Percentiles rank a stretch among this genome's conserved stretches.
These are phyloP conservation scores for Tetramorium bicarinatum DNA, from an alignment of 2,888 invertebrate species.

Conservation along the genomic window DNA sequence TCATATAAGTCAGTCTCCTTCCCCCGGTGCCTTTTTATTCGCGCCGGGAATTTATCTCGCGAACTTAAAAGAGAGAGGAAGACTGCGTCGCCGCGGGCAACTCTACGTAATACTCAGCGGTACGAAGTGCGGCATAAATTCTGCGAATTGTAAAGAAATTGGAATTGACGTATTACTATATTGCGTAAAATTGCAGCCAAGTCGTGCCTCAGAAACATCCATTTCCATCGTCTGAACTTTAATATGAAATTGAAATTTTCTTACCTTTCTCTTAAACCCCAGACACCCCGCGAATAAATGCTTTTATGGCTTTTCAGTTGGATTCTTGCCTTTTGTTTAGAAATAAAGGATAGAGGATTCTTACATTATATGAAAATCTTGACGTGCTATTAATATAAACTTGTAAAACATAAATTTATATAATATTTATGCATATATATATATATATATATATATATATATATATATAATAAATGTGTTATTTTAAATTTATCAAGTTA, in stretches of 20 bases:
- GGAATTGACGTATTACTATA: conserved; percentile 38
- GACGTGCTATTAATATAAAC: no score
- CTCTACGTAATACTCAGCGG: conserved; percentile 22
- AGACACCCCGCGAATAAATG: no score
- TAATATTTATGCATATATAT: no score
- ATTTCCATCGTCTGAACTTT: not conserved
- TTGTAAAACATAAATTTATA: no score
- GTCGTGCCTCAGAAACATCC: not conserved
- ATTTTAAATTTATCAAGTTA: no score
- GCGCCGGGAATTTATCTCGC: conserved; percentile 40
- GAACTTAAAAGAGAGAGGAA: conserved; percentile 43
- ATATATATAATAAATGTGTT: no score
- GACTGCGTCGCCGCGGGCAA: conserved; percentile 28
- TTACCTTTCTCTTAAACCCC: not conserved
- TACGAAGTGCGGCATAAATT: conserved; percentile 43
- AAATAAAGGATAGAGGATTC: not conserved
- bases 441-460: no score
- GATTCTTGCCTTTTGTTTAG: not conserved
- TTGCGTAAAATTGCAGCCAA: not conserved
- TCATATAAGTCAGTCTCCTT: conserved; percentile 40
- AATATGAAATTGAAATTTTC: not conserved
- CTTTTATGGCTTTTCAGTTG: not conserved
- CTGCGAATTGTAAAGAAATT: conserved; percentile 26
- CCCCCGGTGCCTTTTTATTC: conserved; percentile 30
- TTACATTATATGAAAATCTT: not conserved